Evolutionary conservation across 2,888 invertebrate genomes (phyloP).

Genomic region (Meganola albula): DNA sequence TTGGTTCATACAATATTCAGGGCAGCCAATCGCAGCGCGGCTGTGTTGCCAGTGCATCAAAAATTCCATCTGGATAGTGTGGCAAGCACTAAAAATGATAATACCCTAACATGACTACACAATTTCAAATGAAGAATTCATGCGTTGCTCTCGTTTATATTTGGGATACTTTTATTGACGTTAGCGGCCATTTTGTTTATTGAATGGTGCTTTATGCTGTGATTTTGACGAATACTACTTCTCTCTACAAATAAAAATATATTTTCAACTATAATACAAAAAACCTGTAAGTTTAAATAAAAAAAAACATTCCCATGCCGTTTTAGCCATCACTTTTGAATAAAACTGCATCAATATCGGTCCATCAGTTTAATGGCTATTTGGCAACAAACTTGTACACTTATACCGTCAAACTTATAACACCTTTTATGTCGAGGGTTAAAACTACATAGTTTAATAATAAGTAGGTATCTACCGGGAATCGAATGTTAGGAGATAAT

Average conservation of each 20-base stretch:
- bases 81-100: conserved; percentile 78
- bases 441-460: no score
- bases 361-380: no score
- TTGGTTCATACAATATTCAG: conserved; percentile 78
- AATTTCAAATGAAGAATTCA: conserved; percentile 77
- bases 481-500: no score
- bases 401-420: no score
- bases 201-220: conserved; percentile 37
- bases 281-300: no score
- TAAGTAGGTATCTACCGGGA: no score
- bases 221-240: conserved; percentile 36
- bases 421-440: no score
- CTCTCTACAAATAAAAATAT: conserved; percentile 24
- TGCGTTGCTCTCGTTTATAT: conserved; percentile 66
- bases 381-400: no score
- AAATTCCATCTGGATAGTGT: conserved; percentile 79
- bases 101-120: conserved; percentile 75
- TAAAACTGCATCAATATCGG: no score
- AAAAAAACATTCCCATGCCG: no score
- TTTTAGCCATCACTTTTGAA: no score
- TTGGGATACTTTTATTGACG: conserved; percentile 70
- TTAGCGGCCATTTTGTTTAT: conserved; percentile 69
- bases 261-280: no score
- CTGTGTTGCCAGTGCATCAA: conserved; percentile 78
- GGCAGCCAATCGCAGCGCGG: conserved; percentile 67